phyloP scores from a whole-genome alignment of 1,140 invertebrate species.

The Manduca sexta region DNA sequence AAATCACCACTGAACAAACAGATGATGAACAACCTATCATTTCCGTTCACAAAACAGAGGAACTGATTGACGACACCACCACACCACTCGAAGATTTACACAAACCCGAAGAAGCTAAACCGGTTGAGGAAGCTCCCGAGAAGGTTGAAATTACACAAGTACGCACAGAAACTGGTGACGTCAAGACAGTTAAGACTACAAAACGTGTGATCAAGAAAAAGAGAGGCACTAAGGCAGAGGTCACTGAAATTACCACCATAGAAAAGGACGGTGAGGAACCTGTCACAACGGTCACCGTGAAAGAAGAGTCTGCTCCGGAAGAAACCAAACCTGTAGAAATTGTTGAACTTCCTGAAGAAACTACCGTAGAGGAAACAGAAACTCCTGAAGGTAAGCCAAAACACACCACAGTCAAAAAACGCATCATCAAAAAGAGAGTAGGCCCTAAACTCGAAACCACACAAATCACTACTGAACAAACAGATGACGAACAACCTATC shows the following conservation, averaged over 20 bases:
- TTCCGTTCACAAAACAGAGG: conserved; percentile 23
- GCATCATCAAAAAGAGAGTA: conserved; percentile 35
- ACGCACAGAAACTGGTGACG: conserved; percentile 14
- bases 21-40: conserved; percentile 25
- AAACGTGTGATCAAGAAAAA: conserved; percentile 30
- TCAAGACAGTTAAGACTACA: conserved; percentile 9
- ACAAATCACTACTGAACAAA: not conserved
- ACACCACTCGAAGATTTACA: conserved; percentile 8
- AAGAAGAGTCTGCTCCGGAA: conserved; percentile 25
- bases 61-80: conserved; percentile 10
- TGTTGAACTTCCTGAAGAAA: conserved; percentile 19
- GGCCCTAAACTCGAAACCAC: not conserved
- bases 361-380: conserved; percentile 14
- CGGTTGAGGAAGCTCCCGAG: conserved; percentile 56
- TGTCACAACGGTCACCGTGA: conserved; percentile 40
- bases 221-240: not conserved
- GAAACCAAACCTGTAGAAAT: conserved; percentile 20
- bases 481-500: not conserved
- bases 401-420: conserved; percentile 25
- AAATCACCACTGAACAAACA: conserved; percentile 26
- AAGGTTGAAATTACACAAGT: conserved; percentile 17
- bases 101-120: conserved; percentile 1
- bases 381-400: conserved; percentile 11
- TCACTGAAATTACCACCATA: not conserved
- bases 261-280: conserved; percentile 8